These are phyloP conservation scores for Balaeniceps rex DNA, from an alignment of 2,113 vertebrate species.

Conservation along the genomic window DNA sequence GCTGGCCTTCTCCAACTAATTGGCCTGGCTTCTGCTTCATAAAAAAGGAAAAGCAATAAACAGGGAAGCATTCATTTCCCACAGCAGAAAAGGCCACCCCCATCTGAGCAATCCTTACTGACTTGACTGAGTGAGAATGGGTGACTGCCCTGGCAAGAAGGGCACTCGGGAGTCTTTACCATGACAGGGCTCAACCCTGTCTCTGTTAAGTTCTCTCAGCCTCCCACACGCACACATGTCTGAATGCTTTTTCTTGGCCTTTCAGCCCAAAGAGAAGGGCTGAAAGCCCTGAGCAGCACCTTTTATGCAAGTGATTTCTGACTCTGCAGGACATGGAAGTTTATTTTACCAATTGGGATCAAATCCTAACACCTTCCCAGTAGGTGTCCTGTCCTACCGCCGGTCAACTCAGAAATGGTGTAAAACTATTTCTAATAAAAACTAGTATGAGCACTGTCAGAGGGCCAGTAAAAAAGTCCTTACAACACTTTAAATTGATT, in stretches of 20 bases:
- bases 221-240: rapidly evolving
- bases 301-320: not conserved
- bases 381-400: not conserved
- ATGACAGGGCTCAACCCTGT: not conserved
- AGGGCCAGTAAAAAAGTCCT: not conserved
- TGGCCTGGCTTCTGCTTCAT: constrained; percentile 19
- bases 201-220: not conserved
- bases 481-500: not conserved
- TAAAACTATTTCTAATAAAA: not conserved
- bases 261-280: not conserved
- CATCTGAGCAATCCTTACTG: not conserved
- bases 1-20: constrained; percentile 14
- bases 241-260: not conserved
- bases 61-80: not conserved
- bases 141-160: not conserved
- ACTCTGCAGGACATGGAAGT: not conserved
- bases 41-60: not conserved
- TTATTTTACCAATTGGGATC: not conserved
- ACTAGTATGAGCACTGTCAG: not conserved
- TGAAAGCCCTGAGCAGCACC: not conserved
- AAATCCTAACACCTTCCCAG: not conserved
- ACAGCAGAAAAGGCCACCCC: not conserved
- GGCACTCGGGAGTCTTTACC: not conserved
- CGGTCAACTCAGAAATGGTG: not conserved
- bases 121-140: not conserved